Conservation (phyloP, 2,113 vertebrate species). For the Crotophaga sulcirostris region DNA sequence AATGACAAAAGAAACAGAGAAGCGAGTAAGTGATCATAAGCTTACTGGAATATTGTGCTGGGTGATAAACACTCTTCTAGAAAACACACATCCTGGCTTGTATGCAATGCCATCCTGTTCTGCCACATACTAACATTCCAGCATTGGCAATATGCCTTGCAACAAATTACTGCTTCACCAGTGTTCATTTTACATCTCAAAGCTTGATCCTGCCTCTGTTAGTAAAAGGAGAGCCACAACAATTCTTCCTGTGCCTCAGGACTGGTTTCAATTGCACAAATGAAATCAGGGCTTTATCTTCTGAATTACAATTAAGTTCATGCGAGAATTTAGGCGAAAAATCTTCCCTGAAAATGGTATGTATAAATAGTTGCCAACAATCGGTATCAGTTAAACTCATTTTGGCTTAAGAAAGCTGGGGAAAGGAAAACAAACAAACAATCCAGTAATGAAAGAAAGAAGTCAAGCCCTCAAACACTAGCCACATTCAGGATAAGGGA, state of each 20-base stretch:
- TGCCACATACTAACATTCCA: background rate
- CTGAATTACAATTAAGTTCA: background rate
- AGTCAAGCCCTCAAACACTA: background rate
- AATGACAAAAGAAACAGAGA: background rate
- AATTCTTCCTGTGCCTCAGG: background rate
- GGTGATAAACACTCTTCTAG: background rate
- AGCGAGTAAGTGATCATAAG: rapidly evolving
- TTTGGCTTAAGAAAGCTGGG: background rate
- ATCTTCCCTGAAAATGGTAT: background rate
- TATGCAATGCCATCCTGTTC: background rate
- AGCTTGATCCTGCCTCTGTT: background rate
- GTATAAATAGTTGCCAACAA: background rate
- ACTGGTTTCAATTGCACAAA: background rate
- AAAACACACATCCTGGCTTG: background rate
- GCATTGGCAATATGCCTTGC: background rate
- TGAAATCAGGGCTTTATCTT: background rate
- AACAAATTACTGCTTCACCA: background rate
- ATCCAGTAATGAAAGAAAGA: background rate
- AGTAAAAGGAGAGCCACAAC: background rate
- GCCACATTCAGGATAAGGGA: background rate
- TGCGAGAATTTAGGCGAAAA: background rate
- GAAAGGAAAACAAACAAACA: background rate
- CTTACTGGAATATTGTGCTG: background rate
- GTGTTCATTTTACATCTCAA: background rate
- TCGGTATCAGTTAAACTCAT: background rate